A percentile compares a stretch with the other conserved stretches of the same genome.
phyloP scores from a whole-genome alignment of 2,888 invertebrate species.

The Miltochrista miniata region DNA sequence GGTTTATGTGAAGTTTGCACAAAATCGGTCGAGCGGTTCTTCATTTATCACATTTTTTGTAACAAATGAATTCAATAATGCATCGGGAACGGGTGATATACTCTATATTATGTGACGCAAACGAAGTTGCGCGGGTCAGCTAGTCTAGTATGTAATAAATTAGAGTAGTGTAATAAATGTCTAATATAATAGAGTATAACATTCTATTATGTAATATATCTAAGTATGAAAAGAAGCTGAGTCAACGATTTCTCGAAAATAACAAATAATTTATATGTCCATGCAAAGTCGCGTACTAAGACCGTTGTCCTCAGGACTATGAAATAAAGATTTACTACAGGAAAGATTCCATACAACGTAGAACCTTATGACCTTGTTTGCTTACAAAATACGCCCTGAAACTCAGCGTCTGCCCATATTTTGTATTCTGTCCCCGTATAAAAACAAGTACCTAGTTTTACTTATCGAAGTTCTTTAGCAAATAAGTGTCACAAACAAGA shows the following conservation, averaged over 20 bases:
- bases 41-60: too few species aligned
- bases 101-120: too few species aligned
- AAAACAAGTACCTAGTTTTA: slow-evolving; percentile 22
- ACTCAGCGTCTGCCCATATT: slow-evolving; percentile 12
- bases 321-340: slow-evolving; percentile 4
- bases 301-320: slow-evolving; percentile 2
- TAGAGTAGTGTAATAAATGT: too few species aligned
- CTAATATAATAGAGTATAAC: background rate
- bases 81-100: too few species aligned
- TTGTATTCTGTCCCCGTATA: slow-evolving; percentile 18
- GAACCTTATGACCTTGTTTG: slow-evolving; percentile 35
- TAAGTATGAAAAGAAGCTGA: too few species aligned
- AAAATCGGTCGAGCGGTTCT: too few species aligned
- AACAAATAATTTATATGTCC: background rate
- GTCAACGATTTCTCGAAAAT: too few species aligned
- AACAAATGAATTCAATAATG: too few species aligned
- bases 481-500: slow-evolving; percentile 60
- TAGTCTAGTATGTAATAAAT: too few species aligned
- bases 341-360: slow-evolving; percentile 17
- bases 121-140: too few species aligned
- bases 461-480: slow-evolving; percentile 47
- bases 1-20: too few species aligned
- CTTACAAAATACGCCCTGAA: slow-evolving; percentile 17
- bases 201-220: too few species aligned
- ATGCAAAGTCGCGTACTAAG: background rate